phyloP scores from a whole-genome alignment of 1,140 invertebrate species.

The Trypoxylus dichotomus region DNA sequence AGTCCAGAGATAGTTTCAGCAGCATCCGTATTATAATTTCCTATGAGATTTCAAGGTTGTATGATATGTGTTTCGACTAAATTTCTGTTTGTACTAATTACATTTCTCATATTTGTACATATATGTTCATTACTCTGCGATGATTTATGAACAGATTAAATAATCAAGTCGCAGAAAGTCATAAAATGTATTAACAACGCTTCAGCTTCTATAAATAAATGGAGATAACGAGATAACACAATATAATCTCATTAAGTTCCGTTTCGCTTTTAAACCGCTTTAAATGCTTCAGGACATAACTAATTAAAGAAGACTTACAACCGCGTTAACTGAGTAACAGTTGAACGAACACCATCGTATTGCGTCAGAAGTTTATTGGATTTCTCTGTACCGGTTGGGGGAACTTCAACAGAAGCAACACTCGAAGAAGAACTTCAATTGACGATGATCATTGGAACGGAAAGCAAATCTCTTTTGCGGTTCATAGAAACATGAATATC shows the following conservation, averaged over 20 bases:
- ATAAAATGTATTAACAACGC: background rate
- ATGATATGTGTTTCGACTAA: too few relatives aligned
- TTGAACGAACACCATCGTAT: background rate
- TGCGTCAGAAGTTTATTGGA: background rate
- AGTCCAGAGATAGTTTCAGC: too few relatives aligned
- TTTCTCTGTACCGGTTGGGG: background rate
- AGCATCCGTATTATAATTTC: too few relatives aligned
- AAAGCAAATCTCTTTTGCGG: background rate
- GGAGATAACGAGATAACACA: background rate
- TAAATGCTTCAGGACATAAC: background rate
- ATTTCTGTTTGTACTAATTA: too few relatives aligned
- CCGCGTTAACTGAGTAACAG: background rate
- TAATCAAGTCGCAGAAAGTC: background rate
- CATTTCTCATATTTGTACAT: too few relatives aligned
- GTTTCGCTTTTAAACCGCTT: slow-evolving; percentile 12
- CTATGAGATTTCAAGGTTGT: too few relatives aligned
- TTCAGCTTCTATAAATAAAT: background rate
- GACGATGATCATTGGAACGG: background rate
- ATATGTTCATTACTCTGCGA: too few relatives aligned
- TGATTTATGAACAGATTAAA: too few relatives aligned
- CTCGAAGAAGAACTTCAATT: slow-evolving; percentile 1
- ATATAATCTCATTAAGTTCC: background rate
- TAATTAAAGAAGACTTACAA: slow-evolving; percentile 18
- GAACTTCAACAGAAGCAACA: background rate
- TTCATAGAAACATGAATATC: slow-evolving; percentile 3